Percentiles rank a stretch among this genome's conserved stretches.
These are phyloP conservation scores for Brenthis daphne DNA, from an alignment of 2,888 invertebrate species.

Conservation along the genomic window DNA sequence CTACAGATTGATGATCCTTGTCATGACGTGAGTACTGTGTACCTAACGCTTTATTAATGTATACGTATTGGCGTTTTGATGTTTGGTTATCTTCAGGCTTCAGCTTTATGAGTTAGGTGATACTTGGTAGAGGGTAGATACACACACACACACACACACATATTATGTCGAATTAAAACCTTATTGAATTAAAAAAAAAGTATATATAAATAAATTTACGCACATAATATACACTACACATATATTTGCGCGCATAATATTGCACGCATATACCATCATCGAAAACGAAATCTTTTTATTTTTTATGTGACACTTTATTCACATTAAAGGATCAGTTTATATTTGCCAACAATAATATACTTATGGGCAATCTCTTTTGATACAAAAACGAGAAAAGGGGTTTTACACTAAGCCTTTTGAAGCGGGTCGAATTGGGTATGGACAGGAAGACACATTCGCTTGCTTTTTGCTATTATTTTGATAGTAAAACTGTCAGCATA, in stretches of 20 bases:
- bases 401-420: conserved; percentile 76
- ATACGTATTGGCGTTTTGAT: not conserved
- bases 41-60: not conserved
- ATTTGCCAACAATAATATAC: conserved; percentile 76
- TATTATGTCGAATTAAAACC: too few relatives aligned
- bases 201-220: too few relatives aligned
- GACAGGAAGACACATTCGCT: conserved; percentile 74
- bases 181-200: too few relatives aligned
- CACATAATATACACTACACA: not conserved
- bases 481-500: conserved; percentile 77
- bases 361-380: conserved; percentile 74
- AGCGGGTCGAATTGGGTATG: conserved; percentile 78
- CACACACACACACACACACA: too few relatives aligned
- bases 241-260: not conserved
- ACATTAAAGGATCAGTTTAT: conserved; percentile 60
- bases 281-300: not conserved
- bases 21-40: not conserved
- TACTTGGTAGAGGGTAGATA: too few relatives aligned
- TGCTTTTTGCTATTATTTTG: conserved; percentile 70
- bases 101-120: too few relatives aligned
- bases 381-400: conserved; percentile 78
- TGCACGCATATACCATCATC: not conserved
- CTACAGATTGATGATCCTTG: conserved; percentile 26
- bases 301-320: conserved; percentile 19
- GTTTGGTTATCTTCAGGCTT: too few relatives aligned